phyloP scores from a whole-genome alignment of 2,888 invertebrate species.

The Morinoia aosen region DNA sequence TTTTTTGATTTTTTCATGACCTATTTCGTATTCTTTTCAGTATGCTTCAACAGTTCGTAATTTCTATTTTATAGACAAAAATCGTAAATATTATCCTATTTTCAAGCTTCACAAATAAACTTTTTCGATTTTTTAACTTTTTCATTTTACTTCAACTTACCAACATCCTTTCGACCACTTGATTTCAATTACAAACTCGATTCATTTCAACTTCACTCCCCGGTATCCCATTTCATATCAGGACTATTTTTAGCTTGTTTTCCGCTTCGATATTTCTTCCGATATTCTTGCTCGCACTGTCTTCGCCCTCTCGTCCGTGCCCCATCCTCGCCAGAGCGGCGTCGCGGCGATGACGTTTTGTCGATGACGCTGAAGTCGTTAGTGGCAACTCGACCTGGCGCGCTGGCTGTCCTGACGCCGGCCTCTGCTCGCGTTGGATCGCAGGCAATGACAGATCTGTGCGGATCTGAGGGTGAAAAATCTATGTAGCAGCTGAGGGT shows the following conservation, averaged over 20 bases:
- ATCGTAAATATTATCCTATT: no score
- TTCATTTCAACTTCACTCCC: no score
- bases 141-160: neutral
- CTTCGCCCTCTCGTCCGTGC: neutral
- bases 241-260: neutral
- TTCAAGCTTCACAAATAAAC: no score
- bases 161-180: neutral
- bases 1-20: no score
- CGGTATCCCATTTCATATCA: neutral
- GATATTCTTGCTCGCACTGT: neutral
- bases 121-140: neutral
- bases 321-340: neutral
- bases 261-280: neutral
- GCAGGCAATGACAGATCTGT: neutral
- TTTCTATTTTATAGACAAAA: no score
- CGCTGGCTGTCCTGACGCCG: neutral
- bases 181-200: neutral
- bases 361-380: conserved; percentile 34
- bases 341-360: conserved; percentile 7
- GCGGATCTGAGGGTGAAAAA: neutral
- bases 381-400: conserved; percentile 13
- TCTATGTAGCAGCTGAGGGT: no score
- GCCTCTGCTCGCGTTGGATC: neutral
- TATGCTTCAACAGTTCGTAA: no score
- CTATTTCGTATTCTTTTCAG: no score